These are phyloP conservation scores for Pseudeuparius sepicola DNA, from an alignment of 2,888 invertebrate genomes.

Conservation along the genomic window DNA sequence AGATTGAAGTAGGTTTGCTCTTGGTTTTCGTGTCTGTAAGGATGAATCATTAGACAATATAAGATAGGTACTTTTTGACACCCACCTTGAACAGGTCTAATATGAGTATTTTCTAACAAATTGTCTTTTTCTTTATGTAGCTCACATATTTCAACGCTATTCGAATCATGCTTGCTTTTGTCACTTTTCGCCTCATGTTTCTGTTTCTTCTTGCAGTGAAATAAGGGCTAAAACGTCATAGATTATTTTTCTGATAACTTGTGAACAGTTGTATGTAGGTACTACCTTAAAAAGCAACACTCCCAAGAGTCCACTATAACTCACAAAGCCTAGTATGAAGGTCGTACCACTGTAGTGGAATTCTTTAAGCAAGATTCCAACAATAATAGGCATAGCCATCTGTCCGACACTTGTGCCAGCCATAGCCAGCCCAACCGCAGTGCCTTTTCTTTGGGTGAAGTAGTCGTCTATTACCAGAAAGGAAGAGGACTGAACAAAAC, in stretches of 20 bases:
- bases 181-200: no score
- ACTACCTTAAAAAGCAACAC: conserved; percentile 44
- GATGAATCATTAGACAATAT: no score
- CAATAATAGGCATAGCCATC: conserved; percentile 62
- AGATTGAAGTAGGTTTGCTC: no score
- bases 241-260: background rate
- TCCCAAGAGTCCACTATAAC: conserved; percentile 48
- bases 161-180: conserved; percentile 10
- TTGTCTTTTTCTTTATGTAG: conserved; percentile 7
- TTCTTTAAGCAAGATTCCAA: conserved; percentile 51
- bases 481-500: conserved; percentile 59
- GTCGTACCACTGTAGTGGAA: conserved; percentile 57
- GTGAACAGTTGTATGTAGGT: no score
- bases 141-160: background rate
- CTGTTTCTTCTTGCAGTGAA: conserved; percentile 21
- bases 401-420: conserved; percentile 69
- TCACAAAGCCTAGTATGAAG: conserved; percentile 50
- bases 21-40: no score
- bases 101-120: no score
- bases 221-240: conserved; percentile 22
- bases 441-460: conserved; percentile 55
- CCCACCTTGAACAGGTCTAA: no score
- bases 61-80: no score
- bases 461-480: conserved; percentile 64
- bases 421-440: conserved; percentile 66